Conservation (phyloP, 92 coral and sea anemone genomes). For the Epizoanthus ramosus region DNA sequence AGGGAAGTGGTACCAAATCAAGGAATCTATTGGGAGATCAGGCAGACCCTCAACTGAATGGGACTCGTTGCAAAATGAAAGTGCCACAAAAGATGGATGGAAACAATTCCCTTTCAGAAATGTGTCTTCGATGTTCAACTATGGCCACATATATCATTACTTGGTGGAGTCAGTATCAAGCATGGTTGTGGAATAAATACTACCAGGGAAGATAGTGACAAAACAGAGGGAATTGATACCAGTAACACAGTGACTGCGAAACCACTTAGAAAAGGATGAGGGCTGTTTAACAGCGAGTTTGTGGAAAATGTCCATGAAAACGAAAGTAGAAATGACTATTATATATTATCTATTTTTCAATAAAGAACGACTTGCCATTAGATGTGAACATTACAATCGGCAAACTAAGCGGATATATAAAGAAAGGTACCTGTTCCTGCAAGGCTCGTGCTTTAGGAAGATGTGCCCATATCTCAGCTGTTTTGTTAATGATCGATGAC, state of each 20-base stretch:
- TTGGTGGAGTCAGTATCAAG: conserved; percentile 1
- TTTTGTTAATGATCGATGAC: background rate
- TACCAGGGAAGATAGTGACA: conserved; percentile 5
- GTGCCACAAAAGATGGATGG: conserved; percentile 23
- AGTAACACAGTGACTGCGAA: conserved; percentile 13
- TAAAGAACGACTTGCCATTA: conserved; percentile 33
- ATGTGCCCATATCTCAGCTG: conserved; percentile 29
- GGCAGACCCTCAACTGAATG: background rate
- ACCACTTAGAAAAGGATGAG: conserved; percentile 2
- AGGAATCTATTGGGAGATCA: conserved; percentile 2
- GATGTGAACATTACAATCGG: background rate
- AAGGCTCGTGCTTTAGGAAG: background rate
- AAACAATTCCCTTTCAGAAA: conserved; percentile 32
- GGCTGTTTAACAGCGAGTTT: background rate
- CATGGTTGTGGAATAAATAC: background rate
- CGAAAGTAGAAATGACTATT: background rate
- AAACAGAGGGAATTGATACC: background rate
- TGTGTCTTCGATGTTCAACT: conserved; percentile 20
- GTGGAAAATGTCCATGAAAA: conserved; percentile 1
- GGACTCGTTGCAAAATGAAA: background rate
- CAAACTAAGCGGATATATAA: background rate
- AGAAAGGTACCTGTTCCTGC: background rate
- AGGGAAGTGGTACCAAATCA: conserved; percentile 33
- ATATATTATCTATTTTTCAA: conserved; percentile 5
- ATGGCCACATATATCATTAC: conserved; percentile 21